Evolutionary conservation across 2,888 invertebrate species (phyloP), one percentile per base, ranked within the genome.

Genomic region (Stenurella melanura): DNA sequence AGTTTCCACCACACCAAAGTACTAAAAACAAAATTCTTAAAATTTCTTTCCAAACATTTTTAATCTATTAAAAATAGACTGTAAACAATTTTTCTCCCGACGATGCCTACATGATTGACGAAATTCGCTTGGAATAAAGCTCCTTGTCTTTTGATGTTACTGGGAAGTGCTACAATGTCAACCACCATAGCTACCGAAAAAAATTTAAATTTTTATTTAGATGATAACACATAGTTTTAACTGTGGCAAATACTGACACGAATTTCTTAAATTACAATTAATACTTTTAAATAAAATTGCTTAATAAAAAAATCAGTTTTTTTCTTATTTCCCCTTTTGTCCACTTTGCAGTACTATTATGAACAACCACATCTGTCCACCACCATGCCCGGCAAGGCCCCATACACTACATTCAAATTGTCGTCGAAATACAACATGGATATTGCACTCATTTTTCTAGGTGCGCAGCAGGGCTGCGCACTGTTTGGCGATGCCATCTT

Each of bases 361-460:
- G 96, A 95, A 90, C 98, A 98, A 71, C 97, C 97, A 89, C 98
- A 98, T 87, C 95, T 93, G 84, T 97, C 96, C 56, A 98, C 97
- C 75, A 97, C 96, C 98, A 98, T 98, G 26, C 97, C 96, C 7
- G 97, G 97, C 84, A 98, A 92, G 79, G 94, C 94, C 82, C 96
- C 96, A 88, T 95, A 95, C 84, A 97, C 95, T 86, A 98, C 95
- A 89, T 96, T 96, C 84, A 94, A 92, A 84, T 97, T 95, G 84
- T 95, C 93, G 89, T 97, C 96, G 90, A 97, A 97, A 89, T 98
- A 98, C 80, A 98, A 92, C 94, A 98, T 95, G 56, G 95, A 95
- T 82, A 98, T 96, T 86, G 95, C 92, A 88, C 95, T 95, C 93
- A 97, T 93, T 88, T 94, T 95, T 72, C 96, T 92, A 0, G 98